Conservation (phyloP, 1,140 invertebrate genomes). For the Brachionus rubens region DNA sequence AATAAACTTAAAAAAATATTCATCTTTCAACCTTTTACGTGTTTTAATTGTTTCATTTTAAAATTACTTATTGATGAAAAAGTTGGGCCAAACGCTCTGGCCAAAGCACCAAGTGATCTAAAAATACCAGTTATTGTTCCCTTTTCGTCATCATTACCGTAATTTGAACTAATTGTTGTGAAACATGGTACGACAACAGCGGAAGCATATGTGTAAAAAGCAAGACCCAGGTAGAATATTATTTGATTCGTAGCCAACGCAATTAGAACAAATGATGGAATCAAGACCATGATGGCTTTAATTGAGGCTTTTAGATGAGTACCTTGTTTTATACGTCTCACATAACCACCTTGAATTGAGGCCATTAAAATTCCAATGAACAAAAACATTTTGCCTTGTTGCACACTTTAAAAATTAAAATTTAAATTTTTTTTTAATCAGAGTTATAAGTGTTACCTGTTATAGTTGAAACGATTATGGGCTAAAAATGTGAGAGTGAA, state of each 20-base stretch:
- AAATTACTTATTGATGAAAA: conserved; percentile 62
- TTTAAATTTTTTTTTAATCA: conserved; percentile 32
- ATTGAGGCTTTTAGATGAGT: conserved; percentile 47
- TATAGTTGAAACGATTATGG: conserved; percentile 84
- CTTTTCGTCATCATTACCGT: conserved; percentile 70
- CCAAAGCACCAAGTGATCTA: conserved; percentile 68
- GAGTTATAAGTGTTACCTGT: conserved; percentile 59
- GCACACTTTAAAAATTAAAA: conserved; percentile 68
- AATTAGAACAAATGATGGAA: conserved; percentile 82
- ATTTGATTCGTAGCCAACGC: conserved; percentile 67
- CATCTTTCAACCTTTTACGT: too few relatives aligned
- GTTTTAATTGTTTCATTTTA: too few relatives aligned
- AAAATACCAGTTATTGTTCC: conserved; percentile 88
- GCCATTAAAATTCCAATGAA: conserved; percentile 89
- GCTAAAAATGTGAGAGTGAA: conserved; percentile 96
- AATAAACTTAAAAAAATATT: conserved; percentile 69
- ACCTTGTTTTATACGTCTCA: conserved; percentile 67
- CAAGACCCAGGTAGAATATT: conserved; percentile 74
- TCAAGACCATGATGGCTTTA: conserved; percentile 78
- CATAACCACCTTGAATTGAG: conserved; percentile 81
- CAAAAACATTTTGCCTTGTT: conserved; percentile 96
- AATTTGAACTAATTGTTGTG: conserved; percentile 33
- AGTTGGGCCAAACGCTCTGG: conserved; percentile 14
- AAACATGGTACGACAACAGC: conserved; percentile 26
- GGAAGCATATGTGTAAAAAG: conserved; percentile 79